Evolutionary conservation across 2,113 vertebrate species (phyloP).

Genomic region (Burhinus oedicnemus): DNA sequence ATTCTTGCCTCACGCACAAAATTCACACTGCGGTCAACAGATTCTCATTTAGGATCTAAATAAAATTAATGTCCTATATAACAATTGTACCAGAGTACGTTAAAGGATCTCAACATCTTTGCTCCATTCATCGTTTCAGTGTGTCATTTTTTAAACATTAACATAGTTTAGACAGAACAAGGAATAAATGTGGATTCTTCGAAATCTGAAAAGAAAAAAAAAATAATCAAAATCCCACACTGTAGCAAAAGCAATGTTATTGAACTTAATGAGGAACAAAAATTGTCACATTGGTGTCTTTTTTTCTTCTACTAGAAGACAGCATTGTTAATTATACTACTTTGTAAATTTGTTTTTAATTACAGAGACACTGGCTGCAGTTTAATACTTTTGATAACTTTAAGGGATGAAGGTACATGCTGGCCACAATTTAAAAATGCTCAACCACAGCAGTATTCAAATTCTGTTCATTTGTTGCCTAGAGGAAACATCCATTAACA

Average conservation of each 20-base stretch:
- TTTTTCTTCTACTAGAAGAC: background rate
- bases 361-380: background rate
- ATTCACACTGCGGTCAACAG: background rate
- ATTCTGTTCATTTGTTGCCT: constrained; percentile 46
- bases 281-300: background rate
- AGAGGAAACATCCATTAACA: constrained; percentile 54
- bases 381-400: constrained; percentile 13
- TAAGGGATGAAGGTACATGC: background rate
- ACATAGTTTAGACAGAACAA: background rate
- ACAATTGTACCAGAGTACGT: background rate
- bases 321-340: background rate
- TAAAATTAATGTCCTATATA: background rate
- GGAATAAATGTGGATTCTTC: background rate
- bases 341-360: constrained; percentile 24
- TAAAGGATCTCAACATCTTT: background rate
- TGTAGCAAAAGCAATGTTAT: background rate
- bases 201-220: background rate
- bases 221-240: no score
- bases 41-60: background rate
- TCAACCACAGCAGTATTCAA: constrained; percentile 49
- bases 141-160: background rate
- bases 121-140: background rate
- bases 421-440: constrained; percentile 21
- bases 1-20: background rate
- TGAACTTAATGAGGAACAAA: background rate